phyloP scores from a whole-genome alignment of 2,888 invertebrate species.

The Acleris literana region DNA sequence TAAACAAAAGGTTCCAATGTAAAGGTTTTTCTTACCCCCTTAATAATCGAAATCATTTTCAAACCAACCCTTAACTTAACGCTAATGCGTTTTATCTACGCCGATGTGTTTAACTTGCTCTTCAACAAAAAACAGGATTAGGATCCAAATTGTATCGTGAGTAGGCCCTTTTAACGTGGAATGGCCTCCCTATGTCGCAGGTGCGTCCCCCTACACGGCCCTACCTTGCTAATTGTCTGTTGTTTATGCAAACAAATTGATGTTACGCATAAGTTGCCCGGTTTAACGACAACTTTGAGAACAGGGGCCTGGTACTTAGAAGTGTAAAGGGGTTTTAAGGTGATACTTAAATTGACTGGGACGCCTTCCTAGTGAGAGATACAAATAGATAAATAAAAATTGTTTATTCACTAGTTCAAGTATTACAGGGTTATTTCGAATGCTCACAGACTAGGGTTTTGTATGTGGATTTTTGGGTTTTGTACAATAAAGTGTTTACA shows the following conservation, averaged over 20 bases:
- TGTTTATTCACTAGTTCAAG: too few species aligned
- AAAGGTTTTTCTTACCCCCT: too few species aligned
- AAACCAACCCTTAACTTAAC: too few species aligned
- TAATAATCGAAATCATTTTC: too few species aligned
- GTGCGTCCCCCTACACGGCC: constrained; percentile 58
- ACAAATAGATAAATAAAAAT: too few species aligned
- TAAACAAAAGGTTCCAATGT: neutral
- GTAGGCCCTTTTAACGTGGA: constrained; percentile 20
- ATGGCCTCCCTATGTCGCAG: constrained; percentile 54
- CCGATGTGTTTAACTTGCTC: neutral
- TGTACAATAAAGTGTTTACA: too few species aligned
- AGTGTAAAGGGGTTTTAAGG: constrained; percentile 33
- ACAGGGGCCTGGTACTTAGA: constrained; percentile 35
- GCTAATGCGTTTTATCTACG: neutral
- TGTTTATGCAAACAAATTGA: constrained; percentile 76
- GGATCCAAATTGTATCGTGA: constrained; percentile 27
- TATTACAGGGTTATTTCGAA: too few species aligned
- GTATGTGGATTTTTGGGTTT: too few species aligned
- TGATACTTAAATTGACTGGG: too few species aligned
- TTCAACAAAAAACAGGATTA: constrained; percentile 20
- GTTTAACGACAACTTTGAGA: constrained; percentile 40
- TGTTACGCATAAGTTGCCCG: constrained; percentile 63
- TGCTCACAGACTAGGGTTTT: too few species aligned
- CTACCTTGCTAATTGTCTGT: constrained; percentile 64
- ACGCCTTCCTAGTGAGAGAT: too few species aligned